Evolutionary conservation across 2,888 invertebrate species (phyloP), one percentile per base, ranked within the genome.

Genomic region (Doris montereyensis): DNA sequence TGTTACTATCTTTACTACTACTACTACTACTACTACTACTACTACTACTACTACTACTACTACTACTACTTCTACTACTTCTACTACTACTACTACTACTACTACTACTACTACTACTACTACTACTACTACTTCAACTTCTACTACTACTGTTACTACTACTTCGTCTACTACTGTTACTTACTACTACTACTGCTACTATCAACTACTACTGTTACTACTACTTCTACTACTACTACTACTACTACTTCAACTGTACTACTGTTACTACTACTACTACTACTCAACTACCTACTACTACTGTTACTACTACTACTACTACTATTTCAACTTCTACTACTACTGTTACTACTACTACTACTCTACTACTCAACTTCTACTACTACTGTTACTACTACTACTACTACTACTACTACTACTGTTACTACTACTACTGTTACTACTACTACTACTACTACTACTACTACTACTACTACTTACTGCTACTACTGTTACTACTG

Each of bases 381-480:
- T 8, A 21, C 67, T 8, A 67, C 2, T 67, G 26, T 28, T 21
- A 67, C 67, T 21, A 28, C 65, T 62, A 28, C 67, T 67, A 67
- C 67, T 67, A 67, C 67, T 67, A 67, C n/a, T n/a, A n/a, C n/a
- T n/a, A n/a, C n/a, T n/a, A n/a, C n/a, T n/a, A 21, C 67, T 67
- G 28, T 28, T 67, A 28, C 67, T 67, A 28, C 67, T 67, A 28
- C 67, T 67, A 28, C 67, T 67, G 26, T 28, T 67, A 67, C 67
- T 67, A 67, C 67, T 67, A 67, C 67, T 67, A 67, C 67, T 67
- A 67, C 67, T 67, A 28, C 67, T 67, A 28, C 67, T 67, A 28
- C 67, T 67, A 67, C 67, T 67, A 67, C 67, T 67, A 67, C 67
- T 67, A 67, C 67, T 67, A 28, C 67, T n/a, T 67, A 67, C 67